A percentile compares a stretch with the other conserved stretches of the same genome.
Evolutionary conservation across 2,888 invertebrate species (phyloP).

Genomic region (Tanytarsus gracilentus): DNA sequence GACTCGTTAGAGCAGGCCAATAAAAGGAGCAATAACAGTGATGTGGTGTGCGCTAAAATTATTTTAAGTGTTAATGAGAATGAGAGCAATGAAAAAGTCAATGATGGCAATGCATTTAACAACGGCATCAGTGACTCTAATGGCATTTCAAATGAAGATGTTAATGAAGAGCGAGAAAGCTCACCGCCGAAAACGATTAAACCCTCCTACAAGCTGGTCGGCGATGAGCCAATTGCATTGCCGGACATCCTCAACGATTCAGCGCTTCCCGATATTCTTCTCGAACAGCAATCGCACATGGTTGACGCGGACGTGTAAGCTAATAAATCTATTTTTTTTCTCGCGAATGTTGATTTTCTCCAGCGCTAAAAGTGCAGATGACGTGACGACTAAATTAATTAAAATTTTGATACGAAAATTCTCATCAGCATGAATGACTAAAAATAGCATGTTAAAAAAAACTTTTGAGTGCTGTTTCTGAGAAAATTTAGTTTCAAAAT

Average conservation of each 20-base stretch:
- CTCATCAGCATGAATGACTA: not conserved
- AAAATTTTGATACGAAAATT: constrained; percentile 1
- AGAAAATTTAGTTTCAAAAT: no score
- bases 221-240: constrained; percentile 10
- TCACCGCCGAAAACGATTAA: constrained; percentile 13
- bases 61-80: constrained; percentile 27
- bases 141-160: constrained; percentile 12
- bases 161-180: not conserved
- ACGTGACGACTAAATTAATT: not conserved
- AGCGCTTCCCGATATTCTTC: not conserved
- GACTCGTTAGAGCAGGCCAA: no score
- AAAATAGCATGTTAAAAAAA: not conserved
- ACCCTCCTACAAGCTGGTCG: constrained; percentile 10
- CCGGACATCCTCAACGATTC: no score
- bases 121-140: constrained; percentile 3
- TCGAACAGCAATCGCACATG: constrained; percentile 10
- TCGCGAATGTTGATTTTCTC: no score
- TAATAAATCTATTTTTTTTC: not conserved
- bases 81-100: constrained; percentile 8
- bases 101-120: constrained; percentile 15
- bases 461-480: not conserved
- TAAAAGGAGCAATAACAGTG: constrained; percentile 6
- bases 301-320: constrained; percentile 13
- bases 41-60: constrained; percentile 21
- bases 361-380: not conserved